phyloP scores from a whole-genome alignment of 1,140 invertebrate genomes.

The Lysiphlebus fabarum region DNA sequence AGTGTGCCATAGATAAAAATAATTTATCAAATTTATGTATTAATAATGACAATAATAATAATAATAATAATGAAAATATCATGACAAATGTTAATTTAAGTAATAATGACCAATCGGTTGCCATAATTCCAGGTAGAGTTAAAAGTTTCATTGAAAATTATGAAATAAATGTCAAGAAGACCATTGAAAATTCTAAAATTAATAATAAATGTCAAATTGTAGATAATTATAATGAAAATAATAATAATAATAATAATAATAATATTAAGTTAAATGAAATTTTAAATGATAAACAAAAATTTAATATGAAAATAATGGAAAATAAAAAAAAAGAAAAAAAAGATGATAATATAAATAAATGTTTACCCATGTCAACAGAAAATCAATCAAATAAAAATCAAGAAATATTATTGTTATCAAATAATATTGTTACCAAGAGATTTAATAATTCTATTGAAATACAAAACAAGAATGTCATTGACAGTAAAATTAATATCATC shows the following conservation, averaged over 20 bases:
- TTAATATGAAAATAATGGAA: constrained; percentile 7
- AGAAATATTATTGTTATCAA: background rate
- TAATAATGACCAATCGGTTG: constrained; percentile 38
- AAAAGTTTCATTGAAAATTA: constrained; percentile 49
- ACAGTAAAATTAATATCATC: too few species aligned
- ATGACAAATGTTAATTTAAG: constrained; percentile 29
- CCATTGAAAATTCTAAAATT: constrained; percentile 34
- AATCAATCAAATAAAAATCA: background rate
- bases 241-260: constrained; percentile 11
- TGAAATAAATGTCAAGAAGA: constrained; percentile 40
- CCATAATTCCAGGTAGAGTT: constrained; percentile 50
- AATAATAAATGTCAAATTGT: constrained; percentile 25
- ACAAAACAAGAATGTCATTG: too few species aligned
- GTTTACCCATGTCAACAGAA: too few species aligned
- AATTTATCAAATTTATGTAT: constrained; percentile 29
- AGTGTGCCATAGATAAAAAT: constrained; percentile 48
- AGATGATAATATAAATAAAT: background rate
- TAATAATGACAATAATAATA: constrained; percentile 40
- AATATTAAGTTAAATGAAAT: too few species aligned
- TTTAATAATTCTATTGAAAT: too few species aligned
- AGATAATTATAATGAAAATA: constrained; percentile 10
- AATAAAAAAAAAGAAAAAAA: constrained; percentile 10
- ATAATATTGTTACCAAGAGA: too few species aligned
- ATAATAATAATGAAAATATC: constrained; percentile 42
- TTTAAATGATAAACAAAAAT: constrained; percentile 12